These are phyloP conservation scores for Hyphantria cunea DNA, from an alignment of 1,140 invertebrate genomes.

Conservation along the genomic window DNA sequence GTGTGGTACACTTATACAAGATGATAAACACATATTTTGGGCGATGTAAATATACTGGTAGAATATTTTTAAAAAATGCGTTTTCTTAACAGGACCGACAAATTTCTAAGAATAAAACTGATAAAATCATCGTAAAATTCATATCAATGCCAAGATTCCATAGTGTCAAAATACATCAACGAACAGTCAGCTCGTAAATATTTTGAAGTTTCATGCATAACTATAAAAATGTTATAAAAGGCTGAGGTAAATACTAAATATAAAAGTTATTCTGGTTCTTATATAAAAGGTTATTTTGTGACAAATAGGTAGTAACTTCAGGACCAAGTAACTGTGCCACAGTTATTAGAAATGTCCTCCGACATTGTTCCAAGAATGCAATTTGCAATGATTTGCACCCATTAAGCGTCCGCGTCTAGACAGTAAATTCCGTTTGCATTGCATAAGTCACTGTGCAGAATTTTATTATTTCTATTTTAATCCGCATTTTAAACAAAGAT, in stretches of 20 bases:
- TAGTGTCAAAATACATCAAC: no score
- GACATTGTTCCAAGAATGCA: conserved; percentile 56
- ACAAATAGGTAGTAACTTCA: conserved; percentile 7
- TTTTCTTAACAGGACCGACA: no score
- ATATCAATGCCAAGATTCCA: no score
- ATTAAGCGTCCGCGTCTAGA: conserved; percentile 64
- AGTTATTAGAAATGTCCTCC: conserved; percentile 64
- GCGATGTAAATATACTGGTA: no score
- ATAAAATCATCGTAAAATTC: no score
- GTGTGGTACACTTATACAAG: conserved; percentile 10
- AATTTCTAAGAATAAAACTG: no score
- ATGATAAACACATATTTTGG: conserved; percentile 7
- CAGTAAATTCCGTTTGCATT: conserved; percentile 66
- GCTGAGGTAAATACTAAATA: no score
- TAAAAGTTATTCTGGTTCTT: no score
- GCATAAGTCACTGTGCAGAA: conserved; percentile 52
- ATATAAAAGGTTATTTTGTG: neutral
- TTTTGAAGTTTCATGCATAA: no score
- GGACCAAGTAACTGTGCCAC: conserved; percentile 39
- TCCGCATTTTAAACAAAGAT: neutral
- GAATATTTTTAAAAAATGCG: no score
- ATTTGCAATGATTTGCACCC: conserved; percentile 74
- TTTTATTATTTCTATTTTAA: conserved; percentile 5
- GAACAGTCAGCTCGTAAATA: no score
- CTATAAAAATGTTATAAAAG: no score